Conservation (phyloP, 2,797 vertebrate genomes). For the Micrastur ruficollis region DNA sequence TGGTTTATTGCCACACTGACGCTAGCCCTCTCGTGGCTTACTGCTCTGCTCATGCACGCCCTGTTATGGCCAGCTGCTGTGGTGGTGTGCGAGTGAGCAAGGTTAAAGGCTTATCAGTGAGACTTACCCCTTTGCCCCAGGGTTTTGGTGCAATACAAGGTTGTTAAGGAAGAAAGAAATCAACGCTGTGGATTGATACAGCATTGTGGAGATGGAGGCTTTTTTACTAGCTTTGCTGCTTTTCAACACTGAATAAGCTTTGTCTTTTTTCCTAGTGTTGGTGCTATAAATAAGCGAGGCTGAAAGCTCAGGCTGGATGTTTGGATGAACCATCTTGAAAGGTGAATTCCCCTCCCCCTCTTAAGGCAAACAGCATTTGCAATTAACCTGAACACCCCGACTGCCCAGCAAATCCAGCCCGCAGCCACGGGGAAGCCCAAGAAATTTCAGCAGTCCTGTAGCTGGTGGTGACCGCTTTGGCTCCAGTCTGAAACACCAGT, state of each 20-base stretch:
- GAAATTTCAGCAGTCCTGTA: background rate
- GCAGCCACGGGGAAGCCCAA: background rate
- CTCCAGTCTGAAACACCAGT: rapidly evolving
- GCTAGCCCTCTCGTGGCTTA: background rate
- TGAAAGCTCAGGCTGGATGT: background rate
- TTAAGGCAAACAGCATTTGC: background rate
- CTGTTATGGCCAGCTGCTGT: background rate
- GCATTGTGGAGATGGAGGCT: background rate
- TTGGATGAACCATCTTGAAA: background rate
- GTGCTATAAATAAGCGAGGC: background rate
- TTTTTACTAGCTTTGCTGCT: background rate
- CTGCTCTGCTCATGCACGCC: background rate
- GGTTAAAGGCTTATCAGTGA: background rate
- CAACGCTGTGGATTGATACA: background rate
- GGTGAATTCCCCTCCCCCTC: background rate
- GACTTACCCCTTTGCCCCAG: background rate
- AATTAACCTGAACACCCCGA: background rate
- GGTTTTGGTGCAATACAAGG: background rate
- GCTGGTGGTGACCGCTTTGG: background rate
- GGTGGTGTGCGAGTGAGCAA: rapidly evolving
- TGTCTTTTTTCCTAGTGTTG: background rate
- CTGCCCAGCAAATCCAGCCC: background rate
- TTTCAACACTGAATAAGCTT: background rate
- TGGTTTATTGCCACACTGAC: background rate
- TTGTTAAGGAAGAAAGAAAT: background rate